Conservation (phyloP, 2,797 vertebrate genomes). For the Dromococcyx pavoninus region DNA sequence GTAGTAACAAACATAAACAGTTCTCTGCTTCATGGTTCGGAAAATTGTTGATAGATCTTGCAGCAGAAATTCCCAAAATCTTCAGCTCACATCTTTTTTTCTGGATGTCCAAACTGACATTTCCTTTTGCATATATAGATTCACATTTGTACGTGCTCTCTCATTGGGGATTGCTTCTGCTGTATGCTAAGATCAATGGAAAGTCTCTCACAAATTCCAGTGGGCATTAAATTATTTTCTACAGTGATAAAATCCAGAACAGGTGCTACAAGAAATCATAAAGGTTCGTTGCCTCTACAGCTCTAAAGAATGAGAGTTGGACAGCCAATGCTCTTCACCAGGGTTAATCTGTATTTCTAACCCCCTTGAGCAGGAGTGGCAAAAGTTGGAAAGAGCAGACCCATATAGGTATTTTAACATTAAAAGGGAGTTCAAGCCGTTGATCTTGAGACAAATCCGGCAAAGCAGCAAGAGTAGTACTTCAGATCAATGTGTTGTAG, state of each 20-base stretch:
- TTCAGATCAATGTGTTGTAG: neutral
- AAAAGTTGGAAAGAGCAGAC: neutral
- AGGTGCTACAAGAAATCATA: neutral
- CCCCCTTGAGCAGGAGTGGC: neutral
- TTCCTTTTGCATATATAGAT: neutral
- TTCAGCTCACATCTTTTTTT: neutral
- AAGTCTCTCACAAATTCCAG: neutral
- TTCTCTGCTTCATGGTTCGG: neutral
- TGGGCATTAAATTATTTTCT: neutral
- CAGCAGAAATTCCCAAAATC: conserved; percentile 16
- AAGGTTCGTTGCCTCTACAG: neutral
- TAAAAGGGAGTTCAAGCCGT: neutral
- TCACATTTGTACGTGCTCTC: neutral
- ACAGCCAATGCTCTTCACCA: neutral
- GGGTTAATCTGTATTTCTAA: neutral
- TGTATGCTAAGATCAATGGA: neutral
- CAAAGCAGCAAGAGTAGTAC: neutral
- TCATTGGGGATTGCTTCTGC: neutral
- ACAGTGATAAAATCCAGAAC: neutral
- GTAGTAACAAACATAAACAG: conserved; percentile 65
- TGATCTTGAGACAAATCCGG: neutral
- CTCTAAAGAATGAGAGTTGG: neutral
- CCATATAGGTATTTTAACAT: neutral
- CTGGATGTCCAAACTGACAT: neutral
- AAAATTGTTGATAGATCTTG: conserved; percentile 42